Percentiles rank a stretch among this genome's conserved stretches.
These are phyloP conservation scores for Leptodactylus fuscus DNA, from an alignment of 2,113 vertebrate genomes.

Conservation along the genomic window DNA sequence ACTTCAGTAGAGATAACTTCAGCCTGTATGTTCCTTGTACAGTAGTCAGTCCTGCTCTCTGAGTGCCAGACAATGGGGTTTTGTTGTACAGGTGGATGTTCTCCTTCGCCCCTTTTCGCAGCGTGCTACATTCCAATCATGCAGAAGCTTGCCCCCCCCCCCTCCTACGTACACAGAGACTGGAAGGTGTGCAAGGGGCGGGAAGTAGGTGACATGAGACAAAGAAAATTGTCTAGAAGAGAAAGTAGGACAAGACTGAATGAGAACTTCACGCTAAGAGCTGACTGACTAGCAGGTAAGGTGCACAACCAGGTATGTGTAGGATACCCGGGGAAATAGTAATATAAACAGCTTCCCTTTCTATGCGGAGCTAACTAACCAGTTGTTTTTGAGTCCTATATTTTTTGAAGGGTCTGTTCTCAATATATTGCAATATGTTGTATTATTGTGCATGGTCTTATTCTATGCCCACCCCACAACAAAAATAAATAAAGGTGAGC, in stretches of 20 bases:
- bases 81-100: conserved; percentile 23
- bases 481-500: no score
- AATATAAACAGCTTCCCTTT: not conserved
- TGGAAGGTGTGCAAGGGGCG: conserved; percentile 26
- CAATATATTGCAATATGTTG: no score
- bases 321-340: not conserved
- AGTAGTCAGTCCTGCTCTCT: not conserved
- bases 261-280: conserved; percentile 7
- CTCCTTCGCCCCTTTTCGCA: not conserved
- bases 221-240: conserved; percentile 16
- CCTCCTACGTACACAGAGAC: conserved; percentile 5
- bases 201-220: conserved; percentile 38
- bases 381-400: no score
- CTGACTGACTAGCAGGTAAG: conserved; percentile 33
- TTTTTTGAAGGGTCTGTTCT: no score
- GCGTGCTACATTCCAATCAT: conserved; percentile 43
- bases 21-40: not conserved
- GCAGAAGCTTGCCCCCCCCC: conserved; percentile 45
- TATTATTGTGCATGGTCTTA: no score
- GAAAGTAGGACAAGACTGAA: conserved; percentile 13
- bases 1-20: not conserved
- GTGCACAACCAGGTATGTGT: not conserved
- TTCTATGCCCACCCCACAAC: no score
- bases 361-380: no score
- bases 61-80: not conserved